Evolutionary conservation across 2,888 invertebrate species (phyloP).

Genomic region (Salticus scenicus): DNA sequence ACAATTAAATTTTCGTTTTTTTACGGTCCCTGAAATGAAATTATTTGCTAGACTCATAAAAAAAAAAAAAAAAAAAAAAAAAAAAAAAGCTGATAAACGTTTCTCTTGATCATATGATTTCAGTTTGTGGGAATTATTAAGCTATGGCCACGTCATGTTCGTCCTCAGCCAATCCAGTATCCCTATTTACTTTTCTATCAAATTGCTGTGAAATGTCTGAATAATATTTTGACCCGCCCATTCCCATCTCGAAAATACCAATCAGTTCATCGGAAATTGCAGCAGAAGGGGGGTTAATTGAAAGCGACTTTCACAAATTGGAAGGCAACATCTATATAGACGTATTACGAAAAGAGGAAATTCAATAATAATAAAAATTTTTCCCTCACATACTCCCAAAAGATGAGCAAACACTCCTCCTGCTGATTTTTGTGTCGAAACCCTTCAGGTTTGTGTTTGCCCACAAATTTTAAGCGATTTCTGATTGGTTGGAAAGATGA

Average conservation of each 20-base stretch:
- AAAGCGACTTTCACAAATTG: not conserved
- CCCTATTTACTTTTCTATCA: not conserved
- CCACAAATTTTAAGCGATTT: constrained; percentile 3
- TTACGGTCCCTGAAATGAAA: too few relatives aligned
- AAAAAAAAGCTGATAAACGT: too few relatives aligned
- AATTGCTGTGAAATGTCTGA: not conserved
- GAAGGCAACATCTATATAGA: constrained; percentile 3
- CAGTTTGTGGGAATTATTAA: too few relatives aligned
- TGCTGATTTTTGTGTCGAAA: not conserved
- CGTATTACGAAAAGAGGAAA: not conserved
- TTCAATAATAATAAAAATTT: constrained; percentile 7
- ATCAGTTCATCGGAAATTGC: constrained; percentile 12
- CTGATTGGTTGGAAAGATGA: constrained; percentile 8
- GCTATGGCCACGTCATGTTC: not conserved
- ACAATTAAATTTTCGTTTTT: too few relatives aligned
- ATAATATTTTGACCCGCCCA: not conserved
- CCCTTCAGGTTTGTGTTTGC: not conserved
- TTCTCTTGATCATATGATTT: too few relatives aligned
- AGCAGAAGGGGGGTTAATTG: not conserved
- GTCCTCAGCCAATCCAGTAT: not conserved
- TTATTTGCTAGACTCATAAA: too few relatives aligned
- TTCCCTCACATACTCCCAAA: not conserved
- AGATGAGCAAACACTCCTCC: not conserved
- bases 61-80: too few relatives aligned
- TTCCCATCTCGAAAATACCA: not conserved